Conservation (phyloP, 2,888 invertebrate species). For the Eristalinus sepulchralis region DNA sequence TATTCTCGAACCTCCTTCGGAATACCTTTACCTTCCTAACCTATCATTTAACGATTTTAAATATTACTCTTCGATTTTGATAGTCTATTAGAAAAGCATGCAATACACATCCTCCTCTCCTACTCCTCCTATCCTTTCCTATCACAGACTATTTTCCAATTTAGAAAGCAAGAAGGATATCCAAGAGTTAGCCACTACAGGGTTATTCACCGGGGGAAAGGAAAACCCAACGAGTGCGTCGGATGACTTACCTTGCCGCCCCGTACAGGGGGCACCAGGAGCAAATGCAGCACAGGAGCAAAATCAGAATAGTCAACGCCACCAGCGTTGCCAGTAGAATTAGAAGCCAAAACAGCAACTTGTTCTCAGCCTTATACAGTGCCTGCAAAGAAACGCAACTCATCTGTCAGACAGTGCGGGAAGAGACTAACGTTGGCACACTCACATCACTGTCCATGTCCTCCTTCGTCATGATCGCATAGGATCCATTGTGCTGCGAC, state of each 20-base stretch:
- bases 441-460: slow-evolving; percentile 78
- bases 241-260: slow-evolving; percentile 85
- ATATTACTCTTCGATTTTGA: too few relatives aligned
- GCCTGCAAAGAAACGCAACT: slow-evolving; percentile 82
- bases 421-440: slow-evolving; percentile 13
- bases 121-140: background rate
- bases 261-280: slow-evolving; percentile 92
- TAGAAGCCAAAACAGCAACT: slow-evolving; percentile 89
- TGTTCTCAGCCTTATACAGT: slow-evolving; percentile 87
- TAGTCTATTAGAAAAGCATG: background rate
- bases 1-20: too few relatives aligned
- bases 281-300: slow-evolving; percentile 92
- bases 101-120: background rate
- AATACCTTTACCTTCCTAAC: too few relatives aligned
- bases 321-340: slow-evolving; percentile 89
- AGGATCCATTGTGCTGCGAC: slow-evolving; percentile 80
- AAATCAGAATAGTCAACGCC: slow-evolving; percentile 86
- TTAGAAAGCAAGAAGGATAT: slow-evolving; percentile 52
- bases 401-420: too few relatives aligned
- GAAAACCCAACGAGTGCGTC: background rate
- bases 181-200: slow-evolving; percentile 47
- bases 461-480: slow-evolving; percentile 78
- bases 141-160: background rate
- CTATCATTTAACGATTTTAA: too few relatives aligned
- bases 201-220: background rate